Conservation (phyloP, 2,888 invertebrate genomes). For the Drosophila dives region DNA sequence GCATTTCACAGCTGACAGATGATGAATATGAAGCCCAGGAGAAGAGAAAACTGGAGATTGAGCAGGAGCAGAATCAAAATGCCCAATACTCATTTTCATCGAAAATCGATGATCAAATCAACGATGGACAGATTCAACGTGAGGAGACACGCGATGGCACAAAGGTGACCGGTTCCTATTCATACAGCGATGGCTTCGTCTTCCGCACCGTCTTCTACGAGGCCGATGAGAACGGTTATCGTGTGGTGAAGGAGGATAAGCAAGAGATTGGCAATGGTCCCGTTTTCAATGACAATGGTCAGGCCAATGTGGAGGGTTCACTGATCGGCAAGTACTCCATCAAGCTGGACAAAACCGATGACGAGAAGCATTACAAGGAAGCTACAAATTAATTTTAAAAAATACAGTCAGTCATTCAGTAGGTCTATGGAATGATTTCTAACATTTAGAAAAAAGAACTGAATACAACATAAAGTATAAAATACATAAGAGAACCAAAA, state of each 20-base stretch:
- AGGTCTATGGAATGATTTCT: conserved; percentile 63
- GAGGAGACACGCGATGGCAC: conserved; percentile 84
- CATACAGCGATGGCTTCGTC: conserved; percentile 87
- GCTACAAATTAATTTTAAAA: conserved; percentile 36
- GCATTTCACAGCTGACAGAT: conserved; percentile 1
- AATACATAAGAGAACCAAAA: conserved; percentile 17
- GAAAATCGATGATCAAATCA: conserved; percentile 85
- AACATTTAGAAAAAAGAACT: conserved; percentile 83
- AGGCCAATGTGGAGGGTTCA: conserved; percentile 85
- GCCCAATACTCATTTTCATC: conserved; percentile 86
- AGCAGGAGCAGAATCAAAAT: conserved; percentile 82
- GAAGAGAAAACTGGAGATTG: conserved; percentile 50
- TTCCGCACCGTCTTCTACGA: conserved; percentile 86
- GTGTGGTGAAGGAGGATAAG: conserved; percentile 86
- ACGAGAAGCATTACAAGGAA: conserved; percentile 82
- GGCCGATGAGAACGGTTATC: conserved; percentile 88
- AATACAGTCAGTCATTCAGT: conserved; percentile 15
- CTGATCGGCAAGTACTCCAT: conserved; percentile 85
- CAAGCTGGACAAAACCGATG: conserved; percentile 82
- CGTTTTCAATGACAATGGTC: conserved; percentile 84
- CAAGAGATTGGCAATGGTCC: conserved; percentile 86
- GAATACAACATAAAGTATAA: conserved; percentile 63
- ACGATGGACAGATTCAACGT: conserved; percentile 83
- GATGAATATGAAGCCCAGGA: conserved; percentile 46
- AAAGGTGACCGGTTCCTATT: conserved; percentile 86